A percentile compares a stretch with the other conserved stretches of the same genome.
Evolutionary conservation across 1,140 invertebrate species (phyloP).

Genomic region (Oedothorax gibbosus): DNA sequence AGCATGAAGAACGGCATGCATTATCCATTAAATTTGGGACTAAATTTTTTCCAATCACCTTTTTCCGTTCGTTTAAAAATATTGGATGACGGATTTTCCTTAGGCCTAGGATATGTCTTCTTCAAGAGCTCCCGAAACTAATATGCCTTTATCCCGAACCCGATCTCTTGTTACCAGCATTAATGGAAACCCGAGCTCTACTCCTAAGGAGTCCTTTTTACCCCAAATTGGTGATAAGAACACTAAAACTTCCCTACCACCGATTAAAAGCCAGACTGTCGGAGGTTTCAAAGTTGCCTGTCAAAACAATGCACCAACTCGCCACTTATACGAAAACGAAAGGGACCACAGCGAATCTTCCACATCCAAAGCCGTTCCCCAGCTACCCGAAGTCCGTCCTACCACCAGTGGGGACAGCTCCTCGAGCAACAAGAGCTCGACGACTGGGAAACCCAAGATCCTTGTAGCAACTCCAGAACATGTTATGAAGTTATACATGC

Average conservation of each 20-base stretch:
- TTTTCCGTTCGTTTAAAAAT: slow-evolving; percentile 51
- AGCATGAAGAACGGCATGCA: slow-evolving; percentile 41
- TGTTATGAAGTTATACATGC: slow-evolving; percentile 93
- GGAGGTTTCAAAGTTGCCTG: slow-evolving; percentile 51
- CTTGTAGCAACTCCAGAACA: slow-evolving; percentile 86
- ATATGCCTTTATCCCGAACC: slow-evolving; percentile 70
- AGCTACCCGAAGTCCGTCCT: slow-evolving; percentile 56
- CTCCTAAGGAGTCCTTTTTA: slow-evolving; percentile 62
- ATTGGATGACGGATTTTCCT: slow-evolving; percentile 30
- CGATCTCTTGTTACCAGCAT: slow-evolving; percentile 68
- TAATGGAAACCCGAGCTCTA: slow-evolving; percentile 60
- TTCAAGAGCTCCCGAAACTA: slow-evolving; percentile 23
- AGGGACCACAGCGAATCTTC: slow-evolving; percentile 33
- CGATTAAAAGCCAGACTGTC: slow-evolving; percentile 62
- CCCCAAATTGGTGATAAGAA: slow-evolving; percentile 63
- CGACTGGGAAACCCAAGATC: slow-evolving; percentile 61
- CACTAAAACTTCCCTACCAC: slow-evolving; percentile 58
- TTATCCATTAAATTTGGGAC: slow-evolving; percentile 7
- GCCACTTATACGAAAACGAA: slow-evolving; percentile 42
- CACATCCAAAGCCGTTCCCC: slow-evolving; percentile 40
- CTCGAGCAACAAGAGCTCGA: slow-evolving; percentile 59
- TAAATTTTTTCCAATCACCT: slow-evolving; percentile 18
- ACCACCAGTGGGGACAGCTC: slow-evolving; percentile 58
- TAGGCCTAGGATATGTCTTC: slow-evolving; percentile 55
- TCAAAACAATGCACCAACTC: slow-evolving; percentile 42